Evolutionary conservation across 2,888 invertebrate species (phyloP), one percentile per base, ranked within the genome.

Genomic region (Leptinotarsa tumamoca): DNA sequence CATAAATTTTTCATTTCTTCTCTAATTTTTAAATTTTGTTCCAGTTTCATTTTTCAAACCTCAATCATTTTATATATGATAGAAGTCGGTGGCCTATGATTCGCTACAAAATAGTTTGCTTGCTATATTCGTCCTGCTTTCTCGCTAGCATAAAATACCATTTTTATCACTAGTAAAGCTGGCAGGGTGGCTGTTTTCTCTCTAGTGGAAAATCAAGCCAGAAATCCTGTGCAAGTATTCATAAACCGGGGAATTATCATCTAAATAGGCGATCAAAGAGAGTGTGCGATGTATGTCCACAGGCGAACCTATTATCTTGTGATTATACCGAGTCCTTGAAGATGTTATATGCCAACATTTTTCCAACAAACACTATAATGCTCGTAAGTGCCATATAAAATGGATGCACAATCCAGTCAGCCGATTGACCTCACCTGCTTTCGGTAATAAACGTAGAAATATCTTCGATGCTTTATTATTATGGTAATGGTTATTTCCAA

Each of bases 271-370:
- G n/a, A 63, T 63, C 43, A 33, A 18, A 63, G 43, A 63, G 63
- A 63, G 63, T 63, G 63, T 43, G 63, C 63, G 27, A 63, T 63
- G 63, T 43, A 63, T 43, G 63, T 43, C 63, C 63, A 63, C 63
- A 43, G 63, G 63, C 63, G 18, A 63, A 17, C 27, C 63, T 63
- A 63, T 63, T 43, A 63, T 63, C 63, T 10, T 43, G 63, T 33
- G n/a, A 63, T 63, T 63, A 63, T 63, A 18, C 63, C 3, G 43
- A 33, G 63, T n/a, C 63, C 63, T 63, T 63, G 63, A 63, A 43
- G 63, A 63, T 5, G 18, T 63, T 58, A 21, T 15, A 58, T 15
- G 58, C 58, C 58, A 58, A 58, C 58, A 63, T 63, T 43, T 63
- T 63, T 63, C 63, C 43, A n/a, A 33, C 63, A 17, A 3, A 7